Evolutionary conservation across 2,888 invertebrate genomes (phyloP).

Genomic region (Cremastobaeus sp.): DNA sequence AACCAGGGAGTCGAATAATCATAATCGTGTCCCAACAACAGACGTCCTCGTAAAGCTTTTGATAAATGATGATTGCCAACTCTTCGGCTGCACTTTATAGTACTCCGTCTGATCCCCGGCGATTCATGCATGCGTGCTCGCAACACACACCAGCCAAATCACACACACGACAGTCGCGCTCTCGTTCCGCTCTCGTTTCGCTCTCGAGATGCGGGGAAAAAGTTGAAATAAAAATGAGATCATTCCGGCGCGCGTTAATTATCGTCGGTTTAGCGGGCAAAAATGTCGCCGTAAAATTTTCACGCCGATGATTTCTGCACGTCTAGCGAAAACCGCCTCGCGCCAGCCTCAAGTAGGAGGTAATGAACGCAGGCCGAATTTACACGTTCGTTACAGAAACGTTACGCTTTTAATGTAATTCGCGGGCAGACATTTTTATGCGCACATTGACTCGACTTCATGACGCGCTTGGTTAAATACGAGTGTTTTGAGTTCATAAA

Average conservation of each 20-base stretch:
- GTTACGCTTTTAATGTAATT: constrained; percentile 20
- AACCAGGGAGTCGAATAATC: constrained; percentile 42
- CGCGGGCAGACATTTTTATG: constrained; percentile 38
- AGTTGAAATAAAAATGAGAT: constrained; percentile 18
- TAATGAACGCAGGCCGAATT: constrained; percentile 36
- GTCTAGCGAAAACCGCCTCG: constrained; percentile 33
- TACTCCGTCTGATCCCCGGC: constrained; percentile 19
- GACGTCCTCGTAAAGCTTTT: constrained; percentile 52
- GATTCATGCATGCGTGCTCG: constrained; percentile 15
- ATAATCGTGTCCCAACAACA: constrained; percentile 46
- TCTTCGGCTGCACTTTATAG: constrained; percentile 43
- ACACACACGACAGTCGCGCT: no score
- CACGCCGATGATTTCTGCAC: constrained; percentile 34
- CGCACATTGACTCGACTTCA: constrained; percentile 33
- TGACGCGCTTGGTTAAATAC: constrained; percentile 13
- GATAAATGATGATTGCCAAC: constrained; percentile 59
- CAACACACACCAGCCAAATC: no score
- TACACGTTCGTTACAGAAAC: constrained; percentile 48
- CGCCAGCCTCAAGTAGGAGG: constrained; percentile 9
- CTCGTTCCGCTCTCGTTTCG: no score
- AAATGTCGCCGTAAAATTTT: constrained; percentile 46
- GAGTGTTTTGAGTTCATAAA: constrained; percentile 31
- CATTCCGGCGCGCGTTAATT: constrained; percentile 34
- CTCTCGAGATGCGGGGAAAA: constrained; percentile 27
- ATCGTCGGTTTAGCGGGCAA: constrained; percentile 39